Evolutionary conservation across 2,797 vertebrate species (phyloP).

Genomic region (Tapera naevia): DNA sequence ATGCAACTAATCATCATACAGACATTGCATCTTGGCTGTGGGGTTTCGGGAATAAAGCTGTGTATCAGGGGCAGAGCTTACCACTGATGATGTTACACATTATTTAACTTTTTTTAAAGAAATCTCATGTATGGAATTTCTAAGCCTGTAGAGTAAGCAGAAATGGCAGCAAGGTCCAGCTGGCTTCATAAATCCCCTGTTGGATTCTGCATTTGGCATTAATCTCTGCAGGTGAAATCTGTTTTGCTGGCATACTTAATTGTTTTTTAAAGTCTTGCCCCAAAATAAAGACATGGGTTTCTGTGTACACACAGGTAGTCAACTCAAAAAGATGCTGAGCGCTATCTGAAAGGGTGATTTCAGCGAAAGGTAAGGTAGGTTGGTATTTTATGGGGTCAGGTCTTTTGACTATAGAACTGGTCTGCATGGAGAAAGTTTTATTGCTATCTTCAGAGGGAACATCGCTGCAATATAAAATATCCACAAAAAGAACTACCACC

Average conservation of each 20-base stretch:
- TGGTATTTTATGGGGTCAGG: background rate
- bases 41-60: background rate
- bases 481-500: background rate
- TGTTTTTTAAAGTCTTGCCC: background rate
- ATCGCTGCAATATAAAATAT: background rate
- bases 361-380: background rate
- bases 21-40: accelerated
- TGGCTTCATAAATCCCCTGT: background rate
- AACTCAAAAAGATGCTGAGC: background rate
- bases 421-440: background rate
- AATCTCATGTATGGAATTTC: background rate
- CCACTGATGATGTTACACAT: background rate
- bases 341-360: background rate
- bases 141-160: background rate
- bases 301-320: background rate
- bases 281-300: background rate
- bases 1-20: background rate
- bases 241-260: background rate
- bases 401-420: background rate
- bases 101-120: background rate
- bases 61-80: background rate
- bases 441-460: background rate
- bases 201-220: background rate
- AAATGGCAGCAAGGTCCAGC: background rate
- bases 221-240: background rate